phyloP scores from a whole-genome alignment of 2,797 vertebrate species.

The Pterois miles region DNA sequence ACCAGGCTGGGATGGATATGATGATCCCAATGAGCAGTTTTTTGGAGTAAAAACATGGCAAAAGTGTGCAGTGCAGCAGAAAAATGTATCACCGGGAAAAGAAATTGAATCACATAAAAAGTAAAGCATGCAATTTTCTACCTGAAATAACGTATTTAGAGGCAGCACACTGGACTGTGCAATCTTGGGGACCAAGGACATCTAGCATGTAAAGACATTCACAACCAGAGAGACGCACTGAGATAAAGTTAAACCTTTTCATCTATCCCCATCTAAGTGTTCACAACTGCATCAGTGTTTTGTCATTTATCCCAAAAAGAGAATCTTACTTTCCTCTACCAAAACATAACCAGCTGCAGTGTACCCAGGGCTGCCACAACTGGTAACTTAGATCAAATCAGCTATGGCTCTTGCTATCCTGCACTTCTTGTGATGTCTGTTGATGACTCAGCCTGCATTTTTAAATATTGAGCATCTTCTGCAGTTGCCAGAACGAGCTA shows the following conservation, averaged over 20 bases:
- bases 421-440: not conserved
- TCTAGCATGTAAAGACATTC: not conserved
- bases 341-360: constrained; percentile 50
- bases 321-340: not conserved
- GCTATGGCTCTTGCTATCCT: not conserved
- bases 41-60: not conserved
- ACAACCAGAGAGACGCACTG: not conserved
- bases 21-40: not conserved
- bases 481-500: not conserved
- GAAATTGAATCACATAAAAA: not conserved
- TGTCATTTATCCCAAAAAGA: constrained; percentile 4
- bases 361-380: constrained; percentile 25
- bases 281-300: constrained; percentile 4
- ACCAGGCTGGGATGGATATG: not conserved
- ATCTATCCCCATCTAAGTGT: not conserved
- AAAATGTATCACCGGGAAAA: not conserved
- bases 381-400: constrained; percentile 49
- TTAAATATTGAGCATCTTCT: constrained; percentile 28
- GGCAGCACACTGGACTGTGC: not conserved
- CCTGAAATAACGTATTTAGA: not conserved
- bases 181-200: not conserved
- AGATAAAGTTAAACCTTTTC: not conserved
- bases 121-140: not conserved
- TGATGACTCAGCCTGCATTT: constrained; percentile 36
- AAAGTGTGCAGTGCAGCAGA: not conserved